A percentile compares a stretch with the other conserved stretches of the same genome.
Conservation (phyloP, 2,797 vertebrate species). For the Parotocinclus haroldoi region DNA sequence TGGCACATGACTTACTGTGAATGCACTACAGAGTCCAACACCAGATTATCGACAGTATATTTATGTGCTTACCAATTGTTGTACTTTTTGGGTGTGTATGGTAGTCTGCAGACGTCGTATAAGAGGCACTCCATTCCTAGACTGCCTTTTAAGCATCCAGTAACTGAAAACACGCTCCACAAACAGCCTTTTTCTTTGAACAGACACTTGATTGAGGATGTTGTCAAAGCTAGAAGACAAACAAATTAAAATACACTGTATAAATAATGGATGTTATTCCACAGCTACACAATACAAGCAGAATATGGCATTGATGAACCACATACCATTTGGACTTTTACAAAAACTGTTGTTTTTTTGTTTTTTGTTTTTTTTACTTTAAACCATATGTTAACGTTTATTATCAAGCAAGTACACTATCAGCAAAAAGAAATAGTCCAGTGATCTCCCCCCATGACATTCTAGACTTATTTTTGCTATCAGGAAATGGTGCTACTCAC, state of each 20-base stretch:
- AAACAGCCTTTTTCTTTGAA: slow-evolving; percentile 92
- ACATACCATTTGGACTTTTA: background rate
- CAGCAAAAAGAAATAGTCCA: no score
- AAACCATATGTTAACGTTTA: background rate
- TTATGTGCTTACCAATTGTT: background rate
- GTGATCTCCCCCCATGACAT: no score
- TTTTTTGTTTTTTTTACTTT: background rate
- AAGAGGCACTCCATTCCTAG: slow-evolving; percentile 92
- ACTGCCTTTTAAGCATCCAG: slow-evolving; percentile 94
- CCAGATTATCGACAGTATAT: background rate
- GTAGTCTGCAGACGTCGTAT: slow-evolving; percentile 91
- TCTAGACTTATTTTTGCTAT: no score
- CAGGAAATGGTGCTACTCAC: no score
- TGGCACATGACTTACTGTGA: no score
- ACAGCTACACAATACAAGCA: background rate
- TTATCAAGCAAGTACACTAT: no score
- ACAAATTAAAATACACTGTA: background rate
- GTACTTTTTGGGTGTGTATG: slow-evolving; percentile 79
- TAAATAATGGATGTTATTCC: background rate
- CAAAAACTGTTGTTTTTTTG: no score
- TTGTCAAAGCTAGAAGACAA: slow-evolving; percentile 80
- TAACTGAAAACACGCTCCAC: slow-evolving; percentile 92
- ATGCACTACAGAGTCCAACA: no score
- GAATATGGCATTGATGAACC: background rate
- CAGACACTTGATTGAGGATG: slow-evolving; percentile 94